Evolutionary conservation across 2,113 vertebrate species (phyloP).

Genomic region (Accipiter cooperii): DNA sequence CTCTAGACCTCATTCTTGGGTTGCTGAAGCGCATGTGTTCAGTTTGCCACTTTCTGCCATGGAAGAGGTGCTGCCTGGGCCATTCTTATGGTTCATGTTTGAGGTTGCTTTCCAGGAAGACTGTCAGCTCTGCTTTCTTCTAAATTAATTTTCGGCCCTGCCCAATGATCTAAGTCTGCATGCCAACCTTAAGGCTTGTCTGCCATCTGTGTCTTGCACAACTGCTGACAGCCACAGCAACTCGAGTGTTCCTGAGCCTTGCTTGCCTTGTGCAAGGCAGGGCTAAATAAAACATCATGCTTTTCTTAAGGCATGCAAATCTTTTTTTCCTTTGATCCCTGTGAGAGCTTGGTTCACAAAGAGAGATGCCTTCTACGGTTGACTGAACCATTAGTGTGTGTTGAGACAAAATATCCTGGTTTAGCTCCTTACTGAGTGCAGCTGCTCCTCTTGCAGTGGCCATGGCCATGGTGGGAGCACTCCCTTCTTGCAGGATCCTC

Average conservation of each 20-base stretch:
- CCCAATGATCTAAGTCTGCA: not conserved
- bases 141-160: not conserved
- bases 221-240: not conserved
- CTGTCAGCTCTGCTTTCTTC: not conserved
- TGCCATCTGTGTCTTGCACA: not conserved
- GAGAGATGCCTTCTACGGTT: not conserved
- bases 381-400: rapidly evolving
- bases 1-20: not conserved
- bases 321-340: not conserved
- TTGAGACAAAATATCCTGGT: not conserved
- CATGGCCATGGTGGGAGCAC: rapidly evolving
- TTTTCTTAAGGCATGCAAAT: not conserved
- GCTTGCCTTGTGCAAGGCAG: not conserved
- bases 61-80: not conserved
- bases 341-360: not conserved
- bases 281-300: not conserved
- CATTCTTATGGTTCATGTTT: not conserved
- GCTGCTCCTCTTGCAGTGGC: rapidly evolving
- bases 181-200: not conserved
- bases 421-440: not conserved
- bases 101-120: not conserved
- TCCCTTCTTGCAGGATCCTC: not conserved
- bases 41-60: not conserved
- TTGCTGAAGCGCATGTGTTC: not conserved
- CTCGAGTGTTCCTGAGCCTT: not conserved